These are phyloP conservation scores for Tipula lateralis DNA, from an alignment of 2,888 invertebrate species.

Conservation along the genomic window DNA sequence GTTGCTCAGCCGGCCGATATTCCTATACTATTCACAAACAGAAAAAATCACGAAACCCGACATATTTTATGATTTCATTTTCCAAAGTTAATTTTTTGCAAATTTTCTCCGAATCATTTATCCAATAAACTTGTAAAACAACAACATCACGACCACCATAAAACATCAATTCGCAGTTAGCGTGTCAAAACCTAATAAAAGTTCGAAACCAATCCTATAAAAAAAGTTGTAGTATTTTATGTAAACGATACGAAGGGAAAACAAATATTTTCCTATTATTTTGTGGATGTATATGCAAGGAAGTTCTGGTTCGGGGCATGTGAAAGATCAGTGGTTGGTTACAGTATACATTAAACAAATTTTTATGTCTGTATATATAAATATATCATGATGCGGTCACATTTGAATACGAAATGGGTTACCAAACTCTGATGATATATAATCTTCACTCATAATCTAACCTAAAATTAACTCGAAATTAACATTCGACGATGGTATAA, in stretches of 20 bases:
- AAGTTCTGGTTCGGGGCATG: neutral
- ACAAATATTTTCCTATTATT: neutral
- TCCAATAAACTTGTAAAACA: neutral
- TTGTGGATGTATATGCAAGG: neutral
- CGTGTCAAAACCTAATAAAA: slow-evolving; percentile 6
- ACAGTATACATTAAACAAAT: neutral
- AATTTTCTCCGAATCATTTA: neutral
- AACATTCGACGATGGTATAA: neutral
- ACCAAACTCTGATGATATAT: neutral
- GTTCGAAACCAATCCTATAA: neutral
- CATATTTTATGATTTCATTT: neutral
- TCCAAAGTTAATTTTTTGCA: neutral
- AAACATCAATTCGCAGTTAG: neutral
- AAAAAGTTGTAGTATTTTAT: neutral
- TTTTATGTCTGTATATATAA: neutral
- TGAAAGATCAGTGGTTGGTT: neutral
- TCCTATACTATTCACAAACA: too few relatives aligned
- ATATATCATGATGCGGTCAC: neutral
- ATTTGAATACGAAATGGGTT: neutral
- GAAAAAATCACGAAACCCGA: neutral
- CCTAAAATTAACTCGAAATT: neutral
- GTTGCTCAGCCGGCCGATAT: too few relatives aligned
- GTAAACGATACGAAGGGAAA: neutral
- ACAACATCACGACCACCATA: neutral
- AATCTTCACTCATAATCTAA: neutral